These are phyloP conservation scores for Cheumatopsyche charites DNA, from an alignment of 1,140 invertebrate species.

Conservation along the genomic window DNA sequence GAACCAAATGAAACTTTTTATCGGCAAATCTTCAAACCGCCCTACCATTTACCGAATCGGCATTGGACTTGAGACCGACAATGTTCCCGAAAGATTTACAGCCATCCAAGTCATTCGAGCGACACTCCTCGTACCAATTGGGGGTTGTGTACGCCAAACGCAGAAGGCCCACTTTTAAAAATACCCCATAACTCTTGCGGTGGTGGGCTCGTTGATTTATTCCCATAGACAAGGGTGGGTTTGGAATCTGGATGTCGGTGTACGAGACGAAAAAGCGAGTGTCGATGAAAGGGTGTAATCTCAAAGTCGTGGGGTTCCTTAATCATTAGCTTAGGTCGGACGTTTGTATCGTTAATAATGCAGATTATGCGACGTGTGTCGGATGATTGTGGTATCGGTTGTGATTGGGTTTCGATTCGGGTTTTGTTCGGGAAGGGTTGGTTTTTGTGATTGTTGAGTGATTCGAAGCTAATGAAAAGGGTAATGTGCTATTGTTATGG, in stretches of 20 bases:
- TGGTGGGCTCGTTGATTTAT: constrained; percentile 44
- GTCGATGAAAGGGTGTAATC: constrained; percentile 30
- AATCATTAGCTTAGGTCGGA: constrained; percentile 15
- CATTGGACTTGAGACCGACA: constrained; percentile 36
- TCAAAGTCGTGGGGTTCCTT: neutral
- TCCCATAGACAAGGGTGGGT: neutral
- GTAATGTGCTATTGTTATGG: no score
- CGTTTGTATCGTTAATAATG: constrained; percentile 4
- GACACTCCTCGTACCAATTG: constrained; percentile 40
- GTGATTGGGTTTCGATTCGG: no score
- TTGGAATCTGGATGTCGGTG: no score
- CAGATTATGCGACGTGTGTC: constrained; percentile 4
- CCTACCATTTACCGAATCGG: constrained; percentile 17
- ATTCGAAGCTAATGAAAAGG: no score
- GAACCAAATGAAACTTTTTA: no score
- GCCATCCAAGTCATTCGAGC: constrained; percentile 34
- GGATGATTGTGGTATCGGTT: no score
- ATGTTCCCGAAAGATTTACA: constrained; percentile 44
- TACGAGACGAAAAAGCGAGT: neutral
- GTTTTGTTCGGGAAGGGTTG: no score
- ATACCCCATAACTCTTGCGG: constrained; percentile 47
- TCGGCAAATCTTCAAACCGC: constrained; percentile 20
- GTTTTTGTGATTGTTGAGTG: no score
- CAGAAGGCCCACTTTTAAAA: constrained; percentile 40
- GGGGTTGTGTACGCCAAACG: constrained; percentile 43